These are phyloP conservation scores for Sebastes oblongus DNA, from an alignment of 2,797 vertebrate genomes.

Conservation along the genomic window DNA sequence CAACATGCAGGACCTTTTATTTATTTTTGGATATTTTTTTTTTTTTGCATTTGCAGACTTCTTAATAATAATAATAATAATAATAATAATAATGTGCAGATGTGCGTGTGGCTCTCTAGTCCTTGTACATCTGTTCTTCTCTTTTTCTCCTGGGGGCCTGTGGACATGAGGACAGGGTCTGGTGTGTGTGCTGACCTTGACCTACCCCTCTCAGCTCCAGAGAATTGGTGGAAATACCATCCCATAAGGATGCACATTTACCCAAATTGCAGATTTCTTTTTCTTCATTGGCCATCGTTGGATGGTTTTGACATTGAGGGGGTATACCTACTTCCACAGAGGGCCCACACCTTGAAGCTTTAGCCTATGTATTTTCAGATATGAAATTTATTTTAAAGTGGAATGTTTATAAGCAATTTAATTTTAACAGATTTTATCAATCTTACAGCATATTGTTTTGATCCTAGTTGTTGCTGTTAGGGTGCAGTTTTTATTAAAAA, in stretches of 20 bases:
- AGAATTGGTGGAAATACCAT: constrained; percentile 8
- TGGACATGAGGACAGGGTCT: constrained; percentile 22
- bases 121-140: constrained; percentile 1
- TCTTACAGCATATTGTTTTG: background rate
- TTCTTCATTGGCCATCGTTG: background rate
- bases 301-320: background rate
- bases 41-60: background rate
- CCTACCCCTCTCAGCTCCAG: constrained; percentile 9
- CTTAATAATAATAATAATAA: too few species aligned
- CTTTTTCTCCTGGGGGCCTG: constrained; percentile 7
- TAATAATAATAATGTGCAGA: too few species aligned
- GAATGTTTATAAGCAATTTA: background rate
- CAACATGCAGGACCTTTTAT: background rate
- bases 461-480: background rate
- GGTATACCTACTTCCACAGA: background rate
- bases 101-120: background rate
- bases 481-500: background rate
- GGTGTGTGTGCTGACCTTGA: constrained; percentile 43
- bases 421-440: background rate
- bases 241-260: background rate
- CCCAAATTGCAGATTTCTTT: background rate
- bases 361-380: constrained; percentile 13
- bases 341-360: constrained; percentile 26
- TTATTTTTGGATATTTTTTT: background rate
- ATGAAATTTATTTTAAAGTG: constrained; percentile 38